These are phyloP conservation scores for Gadopsis bispinosus DNA, from an alignment of 2,797 vertebrate genomes.

Conservation along the genomic window DNA sequence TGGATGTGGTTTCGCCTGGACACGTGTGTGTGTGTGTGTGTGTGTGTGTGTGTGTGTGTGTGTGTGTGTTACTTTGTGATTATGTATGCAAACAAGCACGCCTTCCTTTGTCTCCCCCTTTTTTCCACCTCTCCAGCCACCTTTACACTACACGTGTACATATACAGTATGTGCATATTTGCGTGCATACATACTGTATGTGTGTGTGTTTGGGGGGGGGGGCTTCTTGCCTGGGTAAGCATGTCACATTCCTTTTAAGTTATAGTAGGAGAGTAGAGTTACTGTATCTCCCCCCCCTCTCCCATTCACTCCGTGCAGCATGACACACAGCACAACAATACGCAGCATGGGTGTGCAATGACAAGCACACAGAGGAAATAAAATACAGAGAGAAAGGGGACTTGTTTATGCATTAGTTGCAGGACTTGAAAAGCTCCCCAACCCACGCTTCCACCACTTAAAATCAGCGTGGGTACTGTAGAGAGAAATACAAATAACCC, in stretches of 20 bases:
- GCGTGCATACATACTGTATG: constrained; percentile 13
- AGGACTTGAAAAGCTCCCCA: constrained; percentile 65
- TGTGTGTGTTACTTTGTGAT: constrained; percentile 10
- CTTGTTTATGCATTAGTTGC: constrained; percentile 72
- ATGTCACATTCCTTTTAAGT: constrained; percentile 56
- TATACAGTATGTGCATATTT: constrained; percentile 17
- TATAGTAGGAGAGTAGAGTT: constrained; percentile 25
- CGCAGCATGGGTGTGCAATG: constrained; percentile 52
- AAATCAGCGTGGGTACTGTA: constrained; percentile 69
- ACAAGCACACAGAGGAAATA: constrained; percentile 52
- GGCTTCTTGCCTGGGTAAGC: constrained; percentile 18
- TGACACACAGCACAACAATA: constrained; percentile 39
- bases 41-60: constrained; percentile 24
- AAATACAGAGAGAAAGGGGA: constrained; percentile 50
- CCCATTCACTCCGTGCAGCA: constrained; percentile 23
- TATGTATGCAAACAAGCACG: constrained; percentile 20
- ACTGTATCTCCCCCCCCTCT: constrained; percentile 1
- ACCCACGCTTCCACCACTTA: constrained; percentile 59
- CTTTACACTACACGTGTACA: constrained; percentile 10
- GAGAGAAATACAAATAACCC: constrained; percentile 66
- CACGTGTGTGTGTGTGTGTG: constrained; percentile 30
- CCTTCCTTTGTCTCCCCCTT: not conserved
- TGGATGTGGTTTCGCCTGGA: constrained; percentile 30
- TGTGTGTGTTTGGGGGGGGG: no score
- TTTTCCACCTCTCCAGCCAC: not conserved